Evolutionary conservation across 2,113 vertebrate genomes (phyloP), one percentile per base, ranked within the genome.

Genomic region (Stercorarius parasiticus): DNA sequence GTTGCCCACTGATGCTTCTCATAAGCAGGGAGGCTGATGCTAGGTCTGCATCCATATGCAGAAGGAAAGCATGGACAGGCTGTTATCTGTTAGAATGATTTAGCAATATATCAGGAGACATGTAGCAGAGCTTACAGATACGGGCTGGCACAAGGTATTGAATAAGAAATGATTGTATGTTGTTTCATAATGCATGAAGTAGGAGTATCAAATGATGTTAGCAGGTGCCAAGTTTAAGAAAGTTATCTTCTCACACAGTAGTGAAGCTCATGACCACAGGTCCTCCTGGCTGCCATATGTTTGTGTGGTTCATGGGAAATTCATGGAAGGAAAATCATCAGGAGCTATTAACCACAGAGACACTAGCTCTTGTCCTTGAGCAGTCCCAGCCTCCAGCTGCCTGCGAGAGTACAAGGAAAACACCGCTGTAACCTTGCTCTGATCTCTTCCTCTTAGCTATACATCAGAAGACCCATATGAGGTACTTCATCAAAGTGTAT

Each of bases 151-250:
- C 78, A 61, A 71, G 87, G 49, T 69, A 36, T 70, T 90, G 92
- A 91, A 96, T 93, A 56, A 11, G 0, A 79, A 93, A 93, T 65
- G 56, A 13, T 52, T 82, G 82, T 90, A 93, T 87, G n/a, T 85
- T 91, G 79, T 76, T 96, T 94, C 82, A 96, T 88, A 96, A 96
- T 95, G 49, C 66, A 96, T 90, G 95, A 93, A 70, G 85, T n/a
- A 91, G 74, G 49, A 87, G 82, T 89, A 90, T 96, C 93, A 58
- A 93, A 86, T 95, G 15, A 65, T 38, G 53, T 16, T 53, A 88
- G 82, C 78, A 82, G 82, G 87, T 90, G 93, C 87, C 2, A 74
- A 74, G 70, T 87, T 82, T 72, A 85, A 82, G 87, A 36, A 69
- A 91, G 81, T 26, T 81, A 61, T 76, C 92, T 86, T 94, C 82